These are phyloP conservation scores for Leptopilina boulardi DNA, from an alignment of 1,140 invertebrate species.

Conservation along the genomic window DNA sequence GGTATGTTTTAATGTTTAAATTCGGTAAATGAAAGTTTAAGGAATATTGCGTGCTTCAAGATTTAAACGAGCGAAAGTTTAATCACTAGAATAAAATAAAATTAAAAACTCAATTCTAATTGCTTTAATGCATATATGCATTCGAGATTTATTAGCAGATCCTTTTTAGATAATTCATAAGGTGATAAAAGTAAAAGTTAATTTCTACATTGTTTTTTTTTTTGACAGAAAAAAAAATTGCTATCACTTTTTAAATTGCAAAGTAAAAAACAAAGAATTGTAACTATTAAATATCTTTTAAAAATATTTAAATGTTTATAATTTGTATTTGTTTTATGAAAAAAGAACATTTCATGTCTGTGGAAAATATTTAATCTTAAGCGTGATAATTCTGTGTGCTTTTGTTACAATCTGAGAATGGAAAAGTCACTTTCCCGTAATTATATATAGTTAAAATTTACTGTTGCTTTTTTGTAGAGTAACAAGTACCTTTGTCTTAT, in stretches of 20 bases:
- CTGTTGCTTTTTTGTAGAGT: background rate
- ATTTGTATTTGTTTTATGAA: background rate
- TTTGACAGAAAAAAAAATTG: background rate
- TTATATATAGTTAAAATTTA: background rate
- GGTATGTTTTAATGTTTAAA: background rate
- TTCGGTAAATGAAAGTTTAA: background rate
- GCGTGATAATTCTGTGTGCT: background rate
- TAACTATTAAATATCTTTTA: no score
- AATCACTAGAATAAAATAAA: background rate
- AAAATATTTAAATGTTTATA: background rate
- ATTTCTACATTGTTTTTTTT: background rate
- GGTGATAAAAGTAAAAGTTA: background rate
- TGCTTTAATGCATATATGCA: background rate
- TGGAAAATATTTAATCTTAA: background rate
- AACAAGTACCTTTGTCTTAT: background rate
- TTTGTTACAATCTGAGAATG: background rate
- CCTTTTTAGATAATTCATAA: background rate
- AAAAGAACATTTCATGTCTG: no score
- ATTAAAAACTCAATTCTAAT: conserved; percentile 8
- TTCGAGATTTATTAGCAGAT: background rate
- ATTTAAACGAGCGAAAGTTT: conserved; percentile 27
- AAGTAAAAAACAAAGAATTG: no score
- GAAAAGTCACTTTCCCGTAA: background rate
- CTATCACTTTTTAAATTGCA: no score
- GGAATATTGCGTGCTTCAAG: background rate